These are phyloP conservation scores for Agrotis exclamationis DNA, from an alignment of 2,888 invertebrate species.

Conservation along the genomic window DNA sequence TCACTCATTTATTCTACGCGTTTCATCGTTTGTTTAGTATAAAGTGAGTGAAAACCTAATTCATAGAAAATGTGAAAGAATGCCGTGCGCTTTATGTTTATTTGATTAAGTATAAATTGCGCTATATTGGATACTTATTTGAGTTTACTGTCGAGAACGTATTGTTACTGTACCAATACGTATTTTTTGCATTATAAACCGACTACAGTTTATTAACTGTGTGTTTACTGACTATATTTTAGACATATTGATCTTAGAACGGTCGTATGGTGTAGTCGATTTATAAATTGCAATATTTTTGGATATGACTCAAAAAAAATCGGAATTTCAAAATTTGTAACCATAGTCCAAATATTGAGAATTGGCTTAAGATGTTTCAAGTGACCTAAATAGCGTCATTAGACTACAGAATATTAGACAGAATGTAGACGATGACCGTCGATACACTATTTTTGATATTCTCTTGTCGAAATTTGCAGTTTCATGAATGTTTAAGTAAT, in stretches of 20 bases:
- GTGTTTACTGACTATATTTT: slow-evolving; percentile 33
- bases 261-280: slow-evolving; percentile 49
- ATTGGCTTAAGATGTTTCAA: slow-evolving; percentile 85
- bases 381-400: slow-evolving; percentile 86
- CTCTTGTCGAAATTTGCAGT: slow-evolving; percentile 91
- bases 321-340: slow-evolving; percentile 78
- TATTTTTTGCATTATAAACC: slow-evolving; percentile 47
- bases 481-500: slow-evolving; percentile 83
- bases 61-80: slow-evolving; percentile 40
- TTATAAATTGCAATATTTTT: slow-evolving; percentile 42
- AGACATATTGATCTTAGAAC: slow-evolving; percentile 17
- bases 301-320: slow-evolving; percentile 51
- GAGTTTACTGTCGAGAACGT: slow-evolving; percentile 43
- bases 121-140: slow-evolving; percentile 39
- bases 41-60: slow-evolving; percentile 60
- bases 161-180: slow-evolving; percentile 23
- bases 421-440: slow-evolving; percentile 86
- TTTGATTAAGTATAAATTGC: slow-evolving; percentile 53
- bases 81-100: slow-evolving; percentile 35
- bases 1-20: slow-evolving; percentile 74
- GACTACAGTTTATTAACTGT: slow-evolving; percentile 52
- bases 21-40: slow-evolving; percentile 69
- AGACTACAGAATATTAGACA: slow-evolving; percentile 87
- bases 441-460: slow-evolving; percentile 91
- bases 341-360: slow-evolving; percentile 81